Base-by-base conservation (phyloP, 2,888 invertebrate genomes). In the Cheilosia soror region DNA sequence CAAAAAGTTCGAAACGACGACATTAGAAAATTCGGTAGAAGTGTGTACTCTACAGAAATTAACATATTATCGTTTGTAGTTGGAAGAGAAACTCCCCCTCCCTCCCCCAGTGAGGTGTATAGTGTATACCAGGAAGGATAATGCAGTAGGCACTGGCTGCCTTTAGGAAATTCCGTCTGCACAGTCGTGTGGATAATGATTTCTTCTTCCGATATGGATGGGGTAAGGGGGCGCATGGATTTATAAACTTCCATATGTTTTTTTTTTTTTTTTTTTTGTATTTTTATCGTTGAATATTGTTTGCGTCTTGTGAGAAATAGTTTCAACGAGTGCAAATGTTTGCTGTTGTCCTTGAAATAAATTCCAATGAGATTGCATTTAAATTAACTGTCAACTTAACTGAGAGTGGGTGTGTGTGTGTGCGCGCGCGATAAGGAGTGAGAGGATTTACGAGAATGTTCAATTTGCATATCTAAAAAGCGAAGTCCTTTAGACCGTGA, bases 41-140 rank as follows among this genome's bases (percentile, higher is more conserved):
- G 65, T 71, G 47, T 63, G 37, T 71, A 62, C 49, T 76, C 57
- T 44, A 27, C 71, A 55, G 75, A 62, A 75, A 80, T 80, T 80
- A 62, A 63, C 80, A 80, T 80, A 75, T 80, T 80, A 68, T 80
- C 80, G 68, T 81, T 80, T 81, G 53, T 69, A 75, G 55, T 62
- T 55, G 27, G 49, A 27, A 15, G 57, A 27, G 57, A 62, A 2
- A 2, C 15, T 3, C 13, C 29, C 5, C 2, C 13, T 62, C 2
- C 13, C 53, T 40, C 27, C 25, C 31, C 13, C 11, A 27, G 6
- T 5, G n/a, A 51, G 51, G 40, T 25, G 37, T 29, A 4, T n/a
- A 55, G 40, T 25, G 37, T 29, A 4, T n/a, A 55, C 25, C 20
- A 20, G 20, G 20, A 20, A 33, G 60, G 68, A 76, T 69, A 63